Conservation (phyloP, 2,797 vertebrate genomes). For the Megalops cyprinoides region DNA sequence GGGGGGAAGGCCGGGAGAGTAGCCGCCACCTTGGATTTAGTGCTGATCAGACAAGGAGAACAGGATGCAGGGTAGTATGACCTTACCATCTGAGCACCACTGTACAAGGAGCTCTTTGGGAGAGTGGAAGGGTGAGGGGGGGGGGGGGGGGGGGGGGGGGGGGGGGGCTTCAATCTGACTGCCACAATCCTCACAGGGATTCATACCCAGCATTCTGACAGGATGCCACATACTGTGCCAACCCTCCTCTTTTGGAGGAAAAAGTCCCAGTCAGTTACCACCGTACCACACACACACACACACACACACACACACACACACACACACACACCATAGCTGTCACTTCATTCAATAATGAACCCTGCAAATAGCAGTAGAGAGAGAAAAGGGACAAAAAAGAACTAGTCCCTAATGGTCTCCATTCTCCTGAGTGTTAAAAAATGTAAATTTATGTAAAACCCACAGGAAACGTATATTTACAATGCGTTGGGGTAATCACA, state of each 20-base stretch:
- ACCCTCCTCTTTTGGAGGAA: constrained; percentile 43
- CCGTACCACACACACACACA: constrained; percentile 48
- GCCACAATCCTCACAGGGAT: constrained; percentile 58
- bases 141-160: background rate
- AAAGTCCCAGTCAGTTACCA: background rate
- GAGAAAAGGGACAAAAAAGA: constrained; percentile 62
- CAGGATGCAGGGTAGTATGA: no score
- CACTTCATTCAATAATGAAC: constrained; percentile 74
- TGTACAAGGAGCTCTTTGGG: no score
- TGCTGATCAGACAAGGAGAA: no score
- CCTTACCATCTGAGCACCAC: no score
- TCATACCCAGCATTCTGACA: background rate
- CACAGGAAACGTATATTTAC: constrained; percentile 82
- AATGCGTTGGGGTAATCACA: constrained; percentile 91
- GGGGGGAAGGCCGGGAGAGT: background rate
- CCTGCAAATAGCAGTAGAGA: constrained; percentile 54
- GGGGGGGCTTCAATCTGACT: constrained; percentile 48
- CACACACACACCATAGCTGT: constrained; percentile 67
- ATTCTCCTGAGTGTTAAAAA: constrained; percentile 81
- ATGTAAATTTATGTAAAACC: constrained; percentile 83
- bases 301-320: constrained; percentile 55
- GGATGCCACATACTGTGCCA: constrained; percentile 26
- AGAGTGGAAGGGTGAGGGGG: no score
- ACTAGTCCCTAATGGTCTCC: constrained; percentile 75
- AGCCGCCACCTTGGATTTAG: background rate